A percentile compares a stretch with the other conserved stretches of the same genome.
Conservation (phyloP, 1,140 invertebrate genomes). For the Vanessa tameamea region DNA sequence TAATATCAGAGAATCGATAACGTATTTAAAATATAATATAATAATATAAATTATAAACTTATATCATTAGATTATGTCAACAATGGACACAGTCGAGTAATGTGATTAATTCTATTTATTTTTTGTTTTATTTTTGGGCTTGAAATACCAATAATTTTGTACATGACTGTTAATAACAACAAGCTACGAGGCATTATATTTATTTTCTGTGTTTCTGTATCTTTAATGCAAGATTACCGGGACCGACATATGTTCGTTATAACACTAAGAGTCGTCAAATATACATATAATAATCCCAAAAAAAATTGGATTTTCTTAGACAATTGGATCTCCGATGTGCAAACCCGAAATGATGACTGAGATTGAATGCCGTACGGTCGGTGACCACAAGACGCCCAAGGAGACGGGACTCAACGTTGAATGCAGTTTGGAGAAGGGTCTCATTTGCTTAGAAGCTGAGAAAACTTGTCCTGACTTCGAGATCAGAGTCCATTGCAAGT, state of each 20-base stretch:
- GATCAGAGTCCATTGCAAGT: constrained; percentile 86
- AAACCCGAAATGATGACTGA: constrained; percentile 83
- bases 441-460: constrained; percentile 82
- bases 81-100: too few relatives aligned
- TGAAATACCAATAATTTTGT: too few relatives aligned
- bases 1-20: background rate
- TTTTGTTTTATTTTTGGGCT: too few relatives aligned
- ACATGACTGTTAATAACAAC: too few relatives aligned
- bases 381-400: constrained; percentile 83
- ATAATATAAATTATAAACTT: too few relatives aligned
- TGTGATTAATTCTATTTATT: background rate
- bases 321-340: constrained; percentile 80
- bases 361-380: constrained; percentile 87
- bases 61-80: too few relatives aligned
- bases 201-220: too few relatives aligned
- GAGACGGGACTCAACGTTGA: constrained; percentile 87
- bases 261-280: too few relatives aligned
- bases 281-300: too few relatives aligned
- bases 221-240: too few relatives aligned
- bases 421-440: constrained; percentile 86
- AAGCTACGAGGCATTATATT: too few relatives aligned
- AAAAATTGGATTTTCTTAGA: constrained; percentile 38
- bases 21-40: background rate
- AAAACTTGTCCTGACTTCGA: constrained; percentile 85
- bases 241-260: too few relatives aligned